These are phyloP conservation scores for Pollenia angustigena DNA, from an alignment of 2,888 invertebrate species.

Conservation along the genomic window DNA sequence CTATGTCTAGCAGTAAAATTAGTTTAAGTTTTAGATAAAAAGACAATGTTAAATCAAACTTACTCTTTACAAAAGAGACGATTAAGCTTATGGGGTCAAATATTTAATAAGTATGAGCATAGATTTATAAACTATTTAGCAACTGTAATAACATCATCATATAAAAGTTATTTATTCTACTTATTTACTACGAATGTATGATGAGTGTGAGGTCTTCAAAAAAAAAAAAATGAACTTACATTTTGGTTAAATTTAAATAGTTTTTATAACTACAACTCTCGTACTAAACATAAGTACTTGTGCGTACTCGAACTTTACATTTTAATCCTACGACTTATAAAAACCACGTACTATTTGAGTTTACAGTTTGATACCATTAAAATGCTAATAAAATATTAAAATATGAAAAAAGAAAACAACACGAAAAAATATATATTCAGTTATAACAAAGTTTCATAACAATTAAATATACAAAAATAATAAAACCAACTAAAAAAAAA, in stretches of 20 bases:
- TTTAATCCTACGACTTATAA: conserved; percentile 49
- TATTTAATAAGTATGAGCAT: too few relatives aligned
- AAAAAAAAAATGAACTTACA: background rate
- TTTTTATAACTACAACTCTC: conserved; percentile 13
- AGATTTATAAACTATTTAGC: background rate
- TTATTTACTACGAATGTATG: background rate
- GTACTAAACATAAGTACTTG: background rate
- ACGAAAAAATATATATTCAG: background rate
- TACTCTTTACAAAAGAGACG: too few relatives aligned
- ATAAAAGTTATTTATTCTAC: conserved; percentile 20
- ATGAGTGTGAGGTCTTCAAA: background rate
- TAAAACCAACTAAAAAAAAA: conserved; percentile 16
- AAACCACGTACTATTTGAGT: conserved; percentile 52
- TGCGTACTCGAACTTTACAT: background rate
- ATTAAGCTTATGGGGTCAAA: too few relatives aligned
- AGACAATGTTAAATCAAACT: too few relatives aligned
- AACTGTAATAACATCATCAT: background rate
- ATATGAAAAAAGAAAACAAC: background rate
- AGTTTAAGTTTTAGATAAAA: too few relatives aligned
- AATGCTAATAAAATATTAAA: conserved; percentile 51
- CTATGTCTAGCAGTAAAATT: too few relatives aligned
- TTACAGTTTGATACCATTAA: conserved; percentile 44
- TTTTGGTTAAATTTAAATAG: conserved; percentile 21
- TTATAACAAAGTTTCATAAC: conserved; percentile 52
- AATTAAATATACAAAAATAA: conserved; percentile 46